A percentile compares a stretch with the other conserved stretches of the same genome.
These are phyloP conservation scores for Caenorhabditis inopinata DNA, from an alignment of 1,140 invertebrate species.

Conservation along the genomic window DNA sequence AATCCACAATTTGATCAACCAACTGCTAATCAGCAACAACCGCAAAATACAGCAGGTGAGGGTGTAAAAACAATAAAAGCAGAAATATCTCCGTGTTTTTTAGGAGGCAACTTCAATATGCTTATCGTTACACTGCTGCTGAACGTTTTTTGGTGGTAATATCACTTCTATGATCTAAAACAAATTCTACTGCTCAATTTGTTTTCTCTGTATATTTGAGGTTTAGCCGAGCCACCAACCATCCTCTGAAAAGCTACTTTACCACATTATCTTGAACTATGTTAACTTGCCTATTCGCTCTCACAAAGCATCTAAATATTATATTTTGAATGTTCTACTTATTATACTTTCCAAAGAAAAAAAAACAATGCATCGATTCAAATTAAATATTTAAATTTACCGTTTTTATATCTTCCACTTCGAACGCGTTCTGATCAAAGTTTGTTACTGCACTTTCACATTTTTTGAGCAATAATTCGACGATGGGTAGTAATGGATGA, in stretches of 20 bases:
- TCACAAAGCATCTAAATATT: too few species aligned
- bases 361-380: too few species aligned
- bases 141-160: neutral
- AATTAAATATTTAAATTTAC: constrained; percentile 19
- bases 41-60: neutral
- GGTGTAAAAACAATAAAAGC: neutral
- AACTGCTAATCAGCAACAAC: neutral
- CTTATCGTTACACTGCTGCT: neutral
- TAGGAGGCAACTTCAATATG: neutral
- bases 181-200: neutral
- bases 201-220: constrained; percentile 27
- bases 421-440: neutral
- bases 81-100: neutral
- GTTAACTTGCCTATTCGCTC: constrained; percentile 20
- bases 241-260: too few species aligned
- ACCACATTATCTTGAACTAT: too few species aligned
- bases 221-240: neutral
- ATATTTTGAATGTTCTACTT: too few species aligned
- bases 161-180: neutral
- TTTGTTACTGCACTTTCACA: neutral
- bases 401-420: constrained; percentile 1
- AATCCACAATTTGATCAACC: constrained; percentile 34
- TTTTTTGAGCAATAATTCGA: constrained; percentile 21
- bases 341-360: too few species aligned
- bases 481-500: constrained; percentile 27